Conservation (phyloP, 2,888 invertebrate species). For the Drosophila buzzatii region DNA sequence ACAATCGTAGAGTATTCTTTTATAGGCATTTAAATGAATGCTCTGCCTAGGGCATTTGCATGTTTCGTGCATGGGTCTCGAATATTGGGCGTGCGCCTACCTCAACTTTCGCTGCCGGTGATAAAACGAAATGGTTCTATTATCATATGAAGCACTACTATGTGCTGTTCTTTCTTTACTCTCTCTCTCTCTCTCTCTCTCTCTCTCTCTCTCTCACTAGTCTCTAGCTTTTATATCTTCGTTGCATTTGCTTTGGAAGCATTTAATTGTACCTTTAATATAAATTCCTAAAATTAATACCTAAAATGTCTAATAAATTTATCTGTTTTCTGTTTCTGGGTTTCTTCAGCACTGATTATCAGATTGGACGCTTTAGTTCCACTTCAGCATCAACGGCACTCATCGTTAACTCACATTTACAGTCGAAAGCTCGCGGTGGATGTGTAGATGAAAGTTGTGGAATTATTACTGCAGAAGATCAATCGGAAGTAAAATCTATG, state of each 20-base stretch:
- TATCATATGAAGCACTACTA: too few species aligned
- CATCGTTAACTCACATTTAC: constrained; percentile 37
- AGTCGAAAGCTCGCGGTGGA: constrained; percentile 32
- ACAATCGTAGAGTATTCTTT: too few species aligned
- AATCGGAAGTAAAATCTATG: background rate
- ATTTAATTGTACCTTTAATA: background rate
- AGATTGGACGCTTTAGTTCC: constrained; percentile 49
- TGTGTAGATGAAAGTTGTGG: background rate
- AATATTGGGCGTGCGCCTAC: too few species aligned
- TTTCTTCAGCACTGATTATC: constrained; percentile 72
- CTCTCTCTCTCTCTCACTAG: too few species aligned
- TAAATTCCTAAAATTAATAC: background rate
- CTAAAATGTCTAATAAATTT: background rate
- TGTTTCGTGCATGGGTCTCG: too few species aligned
- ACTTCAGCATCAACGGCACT: constrained; percentile 71
- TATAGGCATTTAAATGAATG: too few species aligned
- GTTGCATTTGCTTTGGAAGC: background rate
- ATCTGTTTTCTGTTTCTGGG: background rate
- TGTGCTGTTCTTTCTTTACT: too few species aligned
- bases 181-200: too few species aligned
- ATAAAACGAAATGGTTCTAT: too few species aligned
- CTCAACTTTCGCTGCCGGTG: too few species aligned
- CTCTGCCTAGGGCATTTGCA: too few species aligned
- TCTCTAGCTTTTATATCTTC: too few species aligned
- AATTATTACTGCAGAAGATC: background rate